A percentile compares a stretch with the other conserved stretches of the same genome.
Evolutionary conservation across 2,797 vertebrate species (phyloP).

Genomic region (Peromyscus nudipes): DNA sequence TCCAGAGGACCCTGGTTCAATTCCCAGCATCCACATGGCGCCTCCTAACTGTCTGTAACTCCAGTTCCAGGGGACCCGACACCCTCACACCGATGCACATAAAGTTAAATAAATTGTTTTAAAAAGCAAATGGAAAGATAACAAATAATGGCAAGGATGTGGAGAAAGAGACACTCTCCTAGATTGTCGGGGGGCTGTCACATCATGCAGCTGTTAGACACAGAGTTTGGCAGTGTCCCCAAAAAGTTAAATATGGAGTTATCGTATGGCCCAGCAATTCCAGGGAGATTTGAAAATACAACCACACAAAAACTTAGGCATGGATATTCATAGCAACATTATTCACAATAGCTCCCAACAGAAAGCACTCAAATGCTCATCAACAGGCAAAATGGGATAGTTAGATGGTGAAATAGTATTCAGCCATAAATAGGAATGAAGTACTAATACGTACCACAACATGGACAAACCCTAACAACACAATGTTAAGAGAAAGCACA

Average conservation of each 20-base stretch:
- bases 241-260: constrained; percentile 59
- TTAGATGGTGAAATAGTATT: constrained; percentile 1
- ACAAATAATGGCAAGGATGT: not conserved
- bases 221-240: not conserved
- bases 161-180: not conserved
- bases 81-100: not conserved
- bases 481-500: constrained; percentile 17
- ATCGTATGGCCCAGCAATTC: not conserved
- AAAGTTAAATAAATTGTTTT: not conserved
- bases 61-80: not conserved
- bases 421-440: constrained; percentile 23
- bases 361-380: not conserved
- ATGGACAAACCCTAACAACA: not conserved
- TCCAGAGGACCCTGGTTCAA: not conserved
- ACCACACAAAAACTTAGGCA: not conserved
- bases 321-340: constrained; percentile 21
- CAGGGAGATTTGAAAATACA: constrained; percentile 37
- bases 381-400: not conserved
- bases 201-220: not conserved
- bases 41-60: not conserved
- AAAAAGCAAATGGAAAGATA: constrained; percentile 34
- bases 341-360: constrained; percentile 14
- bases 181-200: not conserved
- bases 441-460: not conserved
- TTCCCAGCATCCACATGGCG: not conserved